Evolutionary conservation across 2,797 vertebrate species (phyloP).

Genomic region (Acropternis orthonyx): DNA sequence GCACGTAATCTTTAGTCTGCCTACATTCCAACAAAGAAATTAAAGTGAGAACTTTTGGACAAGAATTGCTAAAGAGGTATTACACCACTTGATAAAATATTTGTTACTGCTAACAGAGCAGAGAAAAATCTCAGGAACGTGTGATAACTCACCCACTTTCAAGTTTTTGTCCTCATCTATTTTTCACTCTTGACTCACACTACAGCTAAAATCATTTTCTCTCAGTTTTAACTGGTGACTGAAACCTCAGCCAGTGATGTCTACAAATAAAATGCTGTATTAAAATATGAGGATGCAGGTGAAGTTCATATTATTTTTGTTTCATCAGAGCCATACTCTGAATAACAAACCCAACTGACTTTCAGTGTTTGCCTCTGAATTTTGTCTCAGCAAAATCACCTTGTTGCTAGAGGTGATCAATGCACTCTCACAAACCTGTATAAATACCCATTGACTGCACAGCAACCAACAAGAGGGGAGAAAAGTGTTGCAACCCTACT

Average conservation of each 20-base stretch:
- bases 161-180: background rate
- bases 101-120: background rate
- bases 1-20: background rate
- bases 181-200: background rate
- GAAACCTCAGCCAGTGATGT: background rate
- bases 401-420: background rate
- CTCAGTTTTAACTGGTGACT: background rate
- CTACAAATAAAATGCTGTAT: background rate
- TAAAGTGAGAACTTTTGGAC: background rate
- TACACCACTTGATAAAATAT: background rate
- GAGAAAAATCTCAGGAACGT: background rate
- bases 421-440: background rate
- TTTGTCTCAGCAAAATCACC: background rate
- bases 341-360: background rate
- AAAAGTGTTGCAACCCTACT: background rate
- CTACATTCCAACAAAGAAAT: background rate
- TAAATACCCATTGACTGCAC: background rate
- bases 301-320: background rate
- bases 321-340: background rate
- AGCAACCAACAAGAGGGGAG: background rate
- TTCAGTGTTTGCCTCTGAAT: background rate
- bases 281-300: background rate
- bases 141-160: background rate
- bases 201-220: conserved; percentile 2
- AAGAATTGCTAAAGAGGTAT: background rate